Percentiles rank a stretch among this genome's conserved stretches.
Evolutionary conservation across 1,140 invertebrate species (phyloP).

Genomic region (Ditylenchus dipsaci): DNA sequence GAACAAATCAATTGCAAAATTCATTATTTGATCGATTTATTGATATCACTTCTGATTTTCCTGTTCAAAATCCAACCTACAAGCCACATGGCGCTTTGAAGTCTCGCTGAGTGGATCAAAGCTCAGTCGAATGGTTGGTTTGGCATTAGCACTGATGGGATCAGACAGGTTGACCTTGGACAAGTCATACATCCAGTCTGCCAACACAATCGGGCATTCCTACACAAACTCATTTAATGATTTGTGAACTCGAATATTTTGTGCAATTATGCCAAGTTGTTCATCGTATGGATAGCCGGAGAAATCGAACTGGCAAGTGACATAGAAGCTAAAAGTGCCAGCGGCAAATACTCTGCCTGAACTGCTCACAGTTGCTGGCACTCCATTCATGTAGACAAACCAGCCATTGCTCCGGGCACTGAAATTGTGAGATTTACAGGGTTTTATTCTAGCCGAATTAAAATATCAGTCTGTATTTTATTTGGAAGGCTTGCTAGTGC

Average conservation of each 20-base stretch:
- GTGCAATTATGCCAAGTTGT: slow-evolving; percentile 35
- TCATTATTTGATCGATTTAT: not conserved
- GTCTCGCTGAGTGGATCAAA: slow-evolving; percentile 43
- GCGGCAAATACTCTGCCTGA: slow-evolving; percentile 40
- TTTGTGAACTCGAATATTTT: not conserved
- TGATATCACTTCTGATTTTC: no score
- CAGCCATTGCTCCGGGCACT: slow-evolving; percentile 48
- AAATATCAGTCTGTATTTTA: not conserved
- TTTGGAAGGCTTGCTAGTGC: not conserved
- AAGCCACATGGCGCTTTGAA: slow-evolving; percentile 50
- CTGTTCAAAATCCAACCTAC: slow-evolving; percentile 25
- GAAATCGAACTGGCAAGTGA: slow-evolving; percentile 56
- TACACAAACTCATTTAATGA: slow-evolving; percentile 7
- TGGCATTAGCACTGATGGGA: slow-evolving; percentile 8
- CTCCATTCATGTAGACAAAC: slow-evolving; percentile 54
- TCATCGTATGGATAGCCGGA: slow-evolving; percentile 47
- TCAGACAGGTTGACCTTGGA: slow-evolving; percentile 53
- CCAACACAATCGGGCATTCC: slow-evolving; percentile 57
- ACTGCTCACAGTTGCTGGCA: slow-evolving; percentile 44
- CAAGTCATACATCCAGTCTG: slow-evolving; percentile 57
- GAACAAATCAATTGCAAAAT: not conserved
- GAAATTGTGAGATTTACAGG: not conserved
- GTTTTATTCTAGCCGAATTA: no score
- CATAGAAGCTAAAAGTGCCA: slow-evolving; percentile 52
- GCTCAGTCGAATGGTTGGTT: slow-evolving; percentile 48